Base-by-base conservation (phyloP, 2,888 invertebrate species). In the Euclidia mi region DNA sequence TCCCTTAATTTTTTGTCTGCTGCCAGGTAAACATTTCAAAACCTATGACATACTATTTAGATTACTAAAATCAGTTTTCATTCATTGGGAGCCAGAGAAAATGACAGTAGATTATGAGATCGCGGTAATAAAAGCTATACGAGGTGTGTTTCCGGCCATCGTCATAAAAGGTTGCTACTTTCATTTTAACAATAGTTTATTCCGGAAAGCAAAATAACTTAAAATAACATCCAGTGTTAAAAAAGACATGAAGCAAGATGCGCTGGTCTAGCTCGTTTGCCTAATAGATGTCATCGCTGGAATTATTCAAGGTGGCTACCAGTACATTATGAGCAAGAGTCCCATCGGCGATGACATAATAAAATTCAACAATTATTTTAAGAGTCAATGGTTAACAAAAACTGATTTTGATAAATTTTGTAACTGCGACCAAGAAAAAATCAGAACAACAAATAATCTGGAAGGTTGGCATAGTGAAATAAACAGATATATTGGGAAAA, bases 401-500 rank as follows among this genome's bases (percentile, higher is more conserved):
- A 31, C 1, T n/a, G 11, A 31, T 31, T 31, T 31, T 31, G n/a
- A n/a, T 10, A 31, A 31, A 31, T 10, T 42, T 29, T 42, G 46
- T n/a, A 35, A 25, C 41, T 49, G 41, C 41, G 31, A 31, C 31
- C 20, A 40, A 41, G 40, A 31, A 41, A 41, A 49, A 49, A 49
- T 49, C 28, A 40, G 41, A 41, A 49, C 48, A 41, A 49, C 48
- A 20, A 49, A 49, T 40, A 49, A 40, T 18, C 12, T 48, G 40
- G 48, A 48, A 41, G 41, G 31, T 10, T 53, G 41, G 46, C 41
- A 42, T 41, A 42, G 41, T 41, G 34, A 41, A 42, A 35, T 53
- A 37, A 53, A 53, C 37, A 47, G 47, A 46, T 53, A 46, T 46
- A 46, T 53, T 47, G 53, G 42, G 47, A 35, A 37, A 31, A 47